Percentiles rank a stretch among this genome's conserved stretches.
Conservation (phyloP, 2,797 vertebrate species). For the Pygocentrus nattereri region DNA sequence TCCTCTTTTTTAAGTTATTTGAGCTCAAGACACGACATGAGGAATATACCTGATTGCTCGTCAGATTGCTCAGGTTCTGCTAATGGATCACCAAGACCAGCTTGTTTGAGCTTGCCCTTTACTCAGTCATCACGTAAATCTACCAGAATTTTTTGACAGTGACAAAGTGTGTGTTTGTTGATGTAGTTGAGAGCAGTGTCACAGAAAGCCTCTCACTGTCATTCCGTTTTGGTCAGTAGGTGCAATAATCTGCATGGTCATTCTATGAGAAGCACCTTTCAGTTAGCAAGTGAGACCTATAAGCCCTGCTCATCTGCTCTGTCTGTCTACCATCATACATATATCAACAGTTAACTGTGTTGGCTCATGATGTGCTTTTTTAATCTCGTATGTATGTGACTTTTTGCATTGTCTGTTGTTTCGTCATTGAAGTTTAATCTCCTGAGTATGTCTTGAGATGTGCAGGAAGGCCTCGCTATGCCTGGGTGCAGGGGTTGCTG, state of each 20-base stretch:
- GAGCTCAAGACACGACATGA: neutral
- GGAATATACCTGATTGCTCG: constrained; percentile 11
- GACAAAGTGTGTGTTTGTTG: constrained; percentile 14
- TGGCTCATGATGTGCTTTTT: too few species aligned
- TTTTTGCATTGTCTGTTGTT: neutral
- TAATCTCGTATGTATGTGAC: neutral
- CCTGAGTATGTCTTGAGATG: neutral
- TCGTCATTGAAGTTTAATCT: neutral
- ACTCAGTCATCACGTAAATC: constrained; percentile 35
- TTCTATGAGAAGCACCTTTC: neutral
- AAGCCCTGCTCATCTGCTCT: neutral
- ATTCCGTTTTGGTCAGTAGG: neutral
- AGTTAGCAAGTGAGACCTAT: neutral
- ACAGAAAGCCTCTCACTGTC: constrained; percentile 28
- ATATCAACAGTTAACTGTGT: neutral
- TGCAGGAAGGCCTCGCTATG: neutral
- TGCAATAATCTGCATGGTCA: neutral
- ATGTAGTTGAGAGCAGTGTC: constrained; percentile 4
- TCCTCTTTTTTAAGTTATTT: constrained; percentile 48
- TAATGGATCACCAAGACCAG: constrained; percentile 30
- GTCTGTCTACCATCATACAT: neutral
- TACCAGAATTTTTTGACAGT: constrained; percentile 29
- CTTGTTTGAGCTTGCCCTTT: constrained; percentile 13
- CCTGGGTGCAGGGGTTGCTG: neutral
- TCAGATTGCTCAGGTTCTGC: constrained; percentile 26